Conservation (phyloP, 2,113 vertebrate species). For the Microcebus tavaratra region DNA sequence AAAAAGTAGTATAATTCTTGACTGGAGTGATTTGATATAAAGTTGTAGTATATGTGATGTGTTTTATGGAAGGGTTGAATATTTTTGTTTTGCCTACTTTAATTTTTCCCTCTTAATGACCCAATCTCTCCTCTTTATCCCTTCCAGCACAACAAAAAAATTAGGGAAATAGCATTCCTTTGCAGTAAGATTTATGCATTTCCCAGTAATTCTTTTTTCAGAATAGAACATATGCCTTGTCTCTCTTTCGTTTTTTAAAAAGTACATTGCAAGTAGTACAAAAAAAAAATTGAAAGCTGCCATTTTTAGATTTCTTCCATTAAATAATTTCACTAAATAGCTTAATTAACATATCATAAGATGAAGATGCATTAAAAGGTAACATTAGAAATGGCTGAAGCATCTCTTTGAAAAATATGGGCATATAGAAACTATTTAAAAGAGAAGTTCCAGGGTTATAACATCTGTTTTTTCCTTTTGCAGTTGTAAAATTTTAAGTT, state of each 20-base stretch:
- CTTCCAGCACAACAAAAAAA: slow-evolving; percentile 9
- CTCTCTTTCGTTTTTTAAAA: slow-evolving; percentile 8
- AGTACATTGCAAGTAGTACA: slow-evolving; percentile 1
- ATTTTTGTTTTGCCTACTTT: slow-evolving; percentile 27
- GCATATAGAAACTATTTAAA: slow-evolving; percentile 8
- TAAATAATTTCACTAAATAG: slow-evolving; percentile 41
- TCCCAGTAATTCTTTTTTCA: not conserved
- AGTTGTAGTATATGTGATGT: slow-evolving; percentile 13
- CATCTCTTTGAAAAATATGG: not conserved
- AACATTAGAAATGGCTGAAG: slow-evolving; percentile 8
- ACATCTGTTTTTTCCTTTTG: not conserved
- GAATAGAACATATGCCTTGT: not conserved
- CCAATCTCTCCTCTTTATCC: not conserved
- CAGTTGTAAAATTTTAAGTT: not conserved
- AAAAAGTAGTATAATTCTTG: slow-evolving; percentile 25
- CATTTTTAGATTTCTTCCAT: slow-evolving; percentile 26
- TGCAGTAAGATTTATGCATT: slow-evolving; percentile 31
- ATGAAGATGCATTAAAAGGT: not conserved
- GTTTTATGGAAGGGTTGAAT: slow-evolving; percentile 31
- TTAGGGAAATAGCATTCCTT: not conserved
- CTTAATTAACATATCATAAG: not conserved
- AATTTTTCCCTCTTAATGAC: slow-evolving; percentile 25
- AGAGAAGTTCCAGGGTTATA: slow-evolving; percentile 19
- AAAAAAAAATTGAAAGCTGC: slow-evolving; percentile 24
- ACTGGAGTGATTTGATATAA: not conserved